Base-by-base conservation (phyloP, 2,888 invertebrate species). In the Ophioninae sp. region DNA sequence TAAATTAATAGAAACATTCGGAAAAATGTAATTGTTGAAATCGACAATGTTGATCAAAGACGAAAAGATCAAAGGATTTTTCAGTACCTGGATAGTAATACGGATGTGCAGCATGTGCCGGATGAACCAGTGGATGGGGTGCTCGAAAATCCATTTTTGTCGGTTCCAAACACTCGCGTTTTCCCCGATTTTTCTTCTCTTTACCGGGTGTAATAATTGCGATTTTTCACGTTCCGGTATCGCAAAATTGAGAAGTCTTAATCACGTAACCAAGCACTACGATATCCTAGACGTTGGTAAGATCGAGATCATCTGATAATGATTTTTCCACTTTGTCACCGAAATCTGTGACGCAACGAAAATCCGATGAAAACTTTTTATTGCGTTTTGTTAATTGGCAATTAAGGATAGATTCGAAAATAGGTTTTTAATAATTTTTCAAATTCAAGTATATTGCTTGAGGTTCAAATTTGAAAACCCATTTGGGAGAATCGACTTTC, bases 111-210 rank as follows among this genome's bases (percentile, higher is more conserved):
- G 89, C 89, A 85, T 91, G 91, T 83, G 91, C 89, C 61, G 92
- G 91, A 86, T 92, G 92, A 85, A 91, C 91, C 81, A 90, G 90
- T 79, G 92, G 92, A 89, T 92, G 92, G 44, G 92, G 92, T 82
- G 92, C 91, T 82, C 92, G 92, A 90, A 91, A 92, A 90, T 92
- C 92, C 92, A 92, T 92, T 87, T 86, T 88, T 83, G 59, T 44
- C 56, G 63, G 69, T 75, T 51, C 67, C 23, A 51, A 37, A 51
- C 67, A 68, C 65, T 59, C 41, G 64, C 63, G 17, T 41, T 61
- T 69, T 44, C 56, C 44, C 65, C 58, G 61, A 58, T 59, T 72
- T 61, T 51, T 75, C 30, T 64, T 65, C 58, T 37, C 59, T 73
- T 58, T 51, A 30, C 41, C 39, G 65, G 37, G 37, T 51, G 30